phyloP scores from a whole-genome alignment of 2,797 vertebrate species.

The Anolis apletophallus region DNA sequence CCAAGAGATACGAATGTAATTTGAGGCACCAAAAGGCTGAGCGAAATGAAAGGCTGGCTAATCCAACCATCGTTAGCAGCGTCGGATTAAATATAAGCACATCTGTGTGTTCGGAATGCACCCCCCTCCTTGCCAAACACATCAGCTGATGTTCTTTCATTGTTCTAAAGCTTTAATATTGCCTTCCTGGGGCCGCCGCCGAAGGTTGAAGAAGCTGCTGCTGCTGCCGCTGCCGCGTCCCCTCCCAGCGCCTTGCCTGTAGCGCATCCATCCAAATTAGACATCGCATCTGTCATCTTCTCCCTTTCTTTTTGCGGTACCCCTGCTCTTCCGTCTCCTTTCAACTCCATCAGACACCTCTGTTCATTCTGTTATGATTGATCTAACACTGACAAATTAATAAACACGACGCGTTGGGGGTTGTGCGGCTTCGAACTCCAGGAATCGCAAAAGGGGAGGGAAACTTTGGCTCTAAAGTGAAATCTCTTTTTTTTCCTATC shows the following conservation, averaged over 20 bases:
- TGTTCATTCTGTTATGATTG: slow-evolving; percentile 62
- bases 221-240: slow-evolving; percentile 12
- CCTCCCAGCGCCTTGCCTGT: slow-evolving; percentile 21
- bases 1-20: too few relatives aligned
- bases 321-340: slow-evolving; percentile 57
- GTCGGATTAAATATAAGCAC: too few relatives aligned
- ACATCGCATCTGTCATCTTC: slow-evolving; percentile 52
- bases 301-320: slow-evolving; percentile 41
- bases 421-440: slow-evolving; percentile 33
- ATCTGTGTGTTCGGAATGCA: slow-evolving; percentile 33
- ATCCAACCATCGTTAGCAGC: too few relatives aligned
- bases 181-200: slow-evolving; percentile 52
- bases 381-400: slow-evolving; percentile 68
- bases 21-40: too few relatives aligned
- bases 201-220: slow-evolving; percentile 29
- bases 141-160: slow-evolving; percentile 36
- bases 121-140: background rate
- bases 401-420: slow-evolving; percentile 51
- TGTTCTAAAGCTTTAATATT: slow-evolving; percentile 55
- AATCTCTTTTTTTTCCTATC: background rate
- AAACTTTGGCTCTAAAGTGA: background rate
- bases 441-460: slow-evolving; percentile 32
- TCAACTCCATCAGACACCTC: slow-evolving; percentile 58
- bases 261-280: slow-evolving; percentile 53
- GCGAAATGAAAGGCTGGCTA: too few relatives aligned